Base-by-base conservation (phyloP, 2,888 invertebrate genomes). In the Brenthis hecate region DNA sequence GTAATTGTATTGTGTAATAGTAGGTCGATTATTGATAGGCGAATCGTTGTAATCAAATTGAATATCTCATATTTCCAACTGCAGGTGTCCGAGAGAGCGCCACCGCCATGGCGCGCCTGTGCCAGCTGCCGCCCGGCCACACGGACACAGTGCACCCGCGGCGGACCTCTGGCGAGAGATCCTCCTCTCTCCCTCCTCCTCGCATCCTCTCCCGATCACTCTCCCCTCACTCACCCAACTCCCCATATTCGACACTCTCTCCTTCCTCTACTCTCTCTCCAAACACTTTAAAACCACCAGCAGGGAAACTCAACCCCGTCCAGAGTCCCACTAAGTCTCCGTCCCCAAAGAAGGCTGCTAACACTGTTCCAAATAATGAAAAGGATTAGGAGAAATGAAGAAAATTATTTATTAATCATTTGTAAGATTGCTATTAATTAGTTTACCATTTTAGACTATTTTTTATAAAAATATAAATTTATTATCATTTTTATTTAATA, bases 61-160 rank as follows among this genome's bases (percentile, higher is more conserved):
- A 13, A 47, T 56, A 56, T 55, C 16, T 19, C 56, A 3, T 6
- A 32, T 56, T 19, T 2, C 16, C 6, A 16, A 23, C 47, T 78
- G 1, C 83, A 92, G 92, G 79, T 73, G 88, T 91, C 1, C 86
- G 92, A 3, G 90, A 90, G 65, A 81, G 85, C 16, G 91, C 91
- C 0, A 85, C 85, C 1, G 91, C 90, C 16, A 88, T 92, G 88
- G 91, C 88, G 0, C 81, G 78, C 63, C 80, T 92, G 14, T 91
- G 92, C 78, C 81, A 84, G 75, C 73, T 85, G 54, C 87, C 85
- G 8, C 75, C 80, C 63, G 79, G 81, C 0, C 80, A 87, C 28
- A 70, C 76, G 13, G 55, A 70, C 56, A 65, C 72, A 8, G 73
- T 76, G 57, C 69, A 68, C 61, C 72, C 73, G n/a, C 58, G 48